Evolutionary conservation across 2,113 vertebrate genomes (phyloP), one percentile per base, ranked within the genome.

Genomic region (Aptenodytes forsteri): DNA sequence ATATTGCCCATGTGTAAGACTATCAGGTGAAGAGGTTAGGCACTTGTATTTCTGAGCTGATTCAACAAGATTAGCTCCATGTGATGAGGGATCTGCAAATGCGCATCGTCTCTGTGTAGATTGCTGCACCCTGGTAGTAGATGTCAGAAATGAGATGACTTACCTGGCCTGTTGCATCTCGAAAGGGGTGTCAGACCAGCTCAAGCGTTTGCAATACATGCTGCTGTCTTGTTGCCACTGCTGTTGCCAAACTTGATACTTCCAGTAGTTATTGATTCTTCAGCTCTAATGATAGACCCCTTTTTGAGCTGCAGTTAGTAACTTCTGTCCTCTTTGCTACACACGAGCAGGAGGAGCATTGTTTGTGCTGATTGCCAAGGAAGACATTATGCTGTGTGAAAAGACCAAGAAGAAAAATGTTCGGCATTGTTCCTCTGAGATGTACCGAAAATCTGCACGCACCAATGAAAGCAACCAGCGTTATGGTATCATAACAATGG

Each of bases 121-220:
- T 49, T 47, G 32, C 36, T 50, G 47, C 0, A 0, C 11, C 7
- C 9, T 49, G 19, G 49, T 29, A 56, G 26, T 21, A 71, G 52
- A 14, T 49, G 13, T 40, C 42, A 62, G 42, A 46, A 55, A 25
- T 64, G 23, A 82, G 44, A 49, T 64, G 11, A 32, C 9, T 71
- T 61, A 50, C 38, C 49, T 70, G 62, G 14, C 7, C 49, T 65
- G 34, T 54, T 69, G 16, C 10, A 58, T 9, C 50, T 88, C 66
- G 47, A 30, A 80, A 52, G 13, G n/a, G 8, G 21, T 70, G 30
- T 69, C 54, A 83, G 8, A 54, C 40, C 40, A 32, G 16, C n/a
- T 89, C 20, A 42, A n/a, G 9, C 2, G 0, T 50, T 66, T 49
- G 16, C 7, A 1, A 4, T 13, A 16, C 0, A 0, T 47, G 40